A percentile compares a stretch with the other conserved stretches of the same genome.
These are phyloP conservation scores for Pristionchus fissidentatus DNA, from an alignment of 2,888 invertebrate species.

Conservation along the genomic window DNA sequence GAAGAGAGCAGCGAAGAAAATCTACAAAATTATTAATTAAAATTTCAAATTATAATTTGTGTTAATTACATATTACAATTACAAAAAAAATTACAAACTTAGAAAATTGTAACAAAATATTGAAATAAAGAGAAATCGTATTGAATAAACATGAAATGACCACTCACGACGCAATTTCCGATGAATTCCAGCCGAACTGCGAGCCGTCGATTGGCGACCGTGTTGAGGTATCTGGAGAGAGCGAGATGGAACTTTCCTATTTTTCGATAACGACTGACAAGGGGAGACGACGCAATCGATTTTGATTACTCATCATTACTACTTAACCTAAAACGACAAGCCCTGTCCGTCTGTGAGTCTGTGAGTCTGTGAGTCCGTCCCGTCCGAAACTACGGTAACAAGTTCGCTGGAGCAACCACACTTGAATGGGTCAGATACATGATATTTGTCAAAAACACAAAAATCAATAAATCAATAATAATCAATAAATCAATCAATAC, in stretches of 20 bases:
- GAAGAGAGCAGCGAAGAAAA: slow-evolving; percentile 91
- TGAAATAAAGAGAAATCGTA: background rate
- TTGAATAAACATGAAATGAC: slow-evolving; percentile 68
- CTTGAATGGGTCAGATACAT: no score
- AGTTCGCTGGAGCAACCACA: no score
- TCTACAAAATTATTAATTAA: slow-evolving; percentile 76
- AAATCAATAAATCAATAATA: no score
- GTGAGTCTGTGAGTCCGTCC: no score
- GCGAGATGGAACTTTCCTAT: background rate
- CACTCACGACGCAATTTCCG: slow-evolving; percentile 88
- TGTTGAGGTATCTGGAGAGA: slow-evolving; percentile 57
- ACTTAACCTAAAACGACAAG: no score
- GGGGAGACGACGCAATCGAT: no score
- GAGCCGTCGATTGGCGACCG: slow-evolving; percentile 82
- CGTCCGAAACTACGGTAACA: no score
- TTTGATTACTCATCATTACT: no score
- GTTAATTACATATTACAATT: background rate
- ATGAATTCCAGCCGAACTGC: slow-evolving; percentile 94
- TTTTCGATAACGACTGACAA: background rate
- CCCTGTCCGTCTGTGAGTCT: no score
- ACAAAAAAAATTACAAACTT: background rate
- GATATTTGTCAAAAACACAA: no score
- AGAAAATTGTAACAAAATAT: background rate
- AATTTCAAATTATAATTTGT: background rate
- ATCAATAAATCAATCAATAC: no score